Conservation (phyloP, 2,888 invertebrate genomes). For the Ypsolopha sequella region DNA sequence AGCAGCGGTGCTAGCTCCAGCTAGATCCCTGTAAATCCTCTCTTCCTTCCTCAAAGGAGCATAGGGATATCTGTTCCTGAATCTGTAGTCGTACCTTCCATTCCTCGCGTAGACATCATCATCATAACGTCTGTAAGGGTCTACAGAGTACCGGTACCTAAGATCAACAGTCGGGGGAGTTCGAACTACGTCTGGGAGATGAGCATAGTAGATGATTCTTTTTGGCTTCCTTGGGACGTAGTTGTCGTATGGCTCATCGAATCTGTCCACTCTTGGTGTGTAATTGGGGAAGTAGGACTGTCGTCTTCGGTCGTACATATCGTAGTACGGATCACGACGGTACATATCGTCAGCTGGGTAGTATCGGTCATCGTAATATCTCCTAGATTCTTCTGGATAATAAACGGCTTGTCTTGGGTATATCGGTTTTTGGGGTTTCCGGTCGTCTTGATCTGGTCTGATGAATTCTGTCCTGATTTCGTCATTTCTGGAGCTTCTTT, state of each 20-base stretch:
- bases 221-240: constrained; percentile 60
- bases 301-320: constrained; percentile 45
- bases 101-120: constrained; percentile 38
- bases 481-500: constrained; percentile 48
- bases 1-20: constrained; percentile 42
- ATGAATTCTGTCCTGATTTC: constrained; percentile 59
- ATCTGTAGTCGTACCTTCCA: constrained; percentile 58
- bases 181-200: constrained; percentile 76
- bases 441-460: constrained; percentile 46
- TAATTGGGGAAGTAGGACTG: constrained; percentile 23
- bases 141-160: constrained; percentile 60
- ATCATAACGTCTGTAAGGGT: constrained; percentile 53
- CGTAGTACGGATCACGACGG: constrained; percentile 53
- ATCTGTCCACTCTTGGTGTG: constrained; percentile 47
- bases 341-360: constrained; percentile 48
- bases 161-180: constrained; percentile 71
- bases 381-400: constrained; percentile 57
- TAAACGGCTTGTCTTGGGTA: constrained; percentile 60
- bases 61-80: constrained; percentile 53
- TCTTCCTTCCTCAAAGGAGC: constrained; percentile 56
- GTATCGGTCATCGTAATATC: constrained; percentile 49
- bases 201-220: constrained; percentile 78
- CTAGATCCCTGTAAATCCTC: constrained; percentile 53
- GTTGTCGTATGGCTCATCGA: constrained; percentile 53
- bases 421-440: constrained; percentile 33